These are phyloP conservation scores for Podargus strigoides DNA, from an alignment of 2,797 vertebrate species.

Conservation along the genomic window DNA sequence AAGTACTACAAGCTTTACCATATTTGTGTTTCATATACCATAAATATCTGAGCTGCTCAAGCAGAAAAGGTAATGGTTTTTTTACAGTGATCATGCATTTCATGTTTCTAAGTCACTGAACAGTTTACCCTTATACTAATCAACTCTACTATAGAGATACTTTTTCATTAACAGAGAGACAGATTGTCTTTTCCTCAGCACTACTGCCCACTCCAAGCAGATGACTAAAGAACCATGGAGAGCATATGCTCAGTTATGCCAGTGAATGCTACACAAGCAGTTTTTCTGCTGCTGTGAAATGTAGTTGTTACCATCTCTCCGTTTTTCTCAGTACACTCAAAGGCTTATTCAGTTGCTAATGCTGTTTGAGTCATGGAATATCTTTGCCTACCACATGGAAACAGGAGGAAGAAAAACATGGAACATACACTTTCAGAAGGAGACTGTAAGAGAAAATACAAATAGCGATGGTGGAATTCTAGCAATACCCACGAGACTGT, in stretches of 20 bases:
- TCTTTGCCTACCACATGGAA: conserved; percentile 37
- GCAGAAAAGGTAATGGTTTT: background rate
- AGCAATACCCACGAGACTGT: background rate
- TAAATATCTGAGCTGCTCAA: background rate
- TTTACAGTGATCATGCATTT: background rate
- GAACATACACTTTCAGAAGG: background rate
- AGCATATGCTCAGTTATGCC: conserved; percentile 40
- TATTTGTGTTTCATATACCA: background rate
- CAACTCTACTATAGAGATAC: background rate
- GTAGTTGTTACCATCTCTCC: conserved; percentile 2
- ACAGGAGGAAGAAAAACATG: conserved; percentile 12
- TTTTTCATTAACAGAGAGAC: conserved; percentile 38
- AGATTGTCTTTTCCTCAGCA: conserved; percentile 47
- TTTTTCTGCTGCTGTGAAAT: conserved; percentile 39
- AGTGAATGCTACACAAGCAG: conserved; percentile 28
- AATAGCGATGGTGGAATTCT: background rate
- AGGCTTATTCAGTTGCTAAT: conserved; percentile 57
- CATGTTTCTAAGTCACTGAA: background rate
- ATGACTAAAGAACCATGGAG: conserved; percentile 30
- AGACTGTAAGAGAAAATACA: background rate
- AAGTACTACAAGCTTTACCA: background rate
- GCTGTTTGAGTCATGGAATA: conserved; percentile 48
- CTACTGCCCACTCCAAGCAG: conserved; percentile 44
- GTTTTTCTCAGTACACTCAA: conserved; percentile 12
- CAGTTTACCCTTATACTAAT: background rate